These are phyloP conservation scores for Prenolepis imparis DNA, from an alignment of 2,888 invertebrate species.

Conservation along the genomic window DNA sequence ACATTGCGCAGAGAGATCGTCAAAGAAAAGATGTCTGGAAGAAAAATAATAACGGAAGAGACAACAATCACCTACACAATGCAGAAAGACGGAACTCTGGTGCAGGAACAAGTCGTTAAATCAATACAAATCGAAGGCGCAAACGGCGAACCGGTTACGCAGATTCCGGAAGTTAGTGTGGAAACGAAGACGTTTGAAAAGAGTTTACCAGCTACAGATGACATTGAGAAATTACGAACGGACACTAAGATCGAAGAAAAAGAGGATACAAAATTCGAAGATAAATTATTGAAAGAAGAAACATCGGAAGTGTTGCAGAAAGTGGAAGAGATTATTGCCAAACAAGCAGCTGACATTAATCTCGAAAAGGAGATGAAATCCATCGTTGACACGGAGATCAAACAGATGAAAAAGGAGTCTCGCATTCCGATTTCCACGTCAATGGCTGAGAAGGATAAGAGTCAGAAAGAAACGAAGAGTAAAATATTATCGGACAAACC, in stretches of 20 bases:
- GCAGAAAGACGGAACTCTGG: slow-evolving; percentile 66
- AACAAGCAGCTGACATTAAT: not conserved
- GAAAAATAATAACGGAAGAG: slow-evolving; percentile 65
- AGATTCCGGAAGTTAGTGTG: slow-evolving; percentile 47
- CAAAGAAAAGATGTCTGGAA: slow-evolving; percentile 43
- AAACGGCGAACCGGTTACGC: slow-evolving; percentile 24
- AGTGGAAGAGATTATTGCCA: slow-evolving; percentile 4
- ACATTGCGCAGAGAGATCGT: slow-evolving; percentile 22
- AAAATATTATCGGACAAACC: slow-evolving; percentile 34
- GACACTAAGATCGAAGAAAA: slow-evolving; percentile 27
- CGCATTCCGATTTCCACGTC: slow-evolving; percentile 80
- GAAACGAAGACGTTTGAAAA: slow-evolving; percentile 52
- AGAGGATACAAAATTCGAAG: slow-evolving; percentile 46
- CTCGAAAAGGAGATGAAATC: not conserved
- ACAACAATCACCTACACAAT: slow-evolving; percentile 71
- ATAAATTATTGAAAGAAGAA: not conserved
- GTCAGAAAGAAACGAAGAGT: slow-evolving; percentile 68
- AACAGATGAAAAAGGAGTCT: slow-evolving; percentile 76
- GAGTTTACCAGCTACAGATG: slow-evolving; percentile 2
- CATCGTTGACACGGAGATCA: slow-evolving; percentile 44
- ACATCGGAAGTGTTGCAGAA: not conserved
- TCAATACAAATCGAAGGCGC: slow-evolving; percentile 65
- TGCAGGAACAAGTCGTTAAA: slow-evolving; percentile 64
- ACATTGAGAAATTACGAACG: slow-evolving; percentile 17
- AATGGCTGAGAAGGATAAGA: slow-evolving; percentile 80